phyloP scores from a whole-genome alignment of 1,140 invertebrate genomes.

The Heliothis virescens region DNA sequence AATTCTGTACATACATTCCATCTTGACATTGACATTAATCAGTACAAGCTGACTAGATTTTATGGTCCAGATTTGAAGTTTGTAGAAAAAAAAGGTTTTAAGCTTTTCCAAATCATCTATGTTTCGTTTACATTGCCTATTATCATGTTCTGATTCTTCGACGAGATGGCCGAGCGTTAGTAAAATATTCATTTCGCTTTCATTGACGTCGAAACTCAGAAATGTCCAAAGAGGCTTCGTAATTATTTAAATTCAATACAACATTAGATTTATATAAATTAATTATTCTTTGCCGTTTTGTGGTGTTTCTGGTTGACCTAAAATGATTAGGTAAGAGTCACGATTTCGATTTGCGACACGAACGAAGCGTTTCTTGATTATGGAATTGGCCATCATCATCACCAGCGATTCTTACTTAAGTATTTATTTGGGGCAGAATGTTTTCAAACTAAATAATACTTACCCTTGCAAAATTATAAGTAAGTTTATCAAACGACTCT shows the following conservation, averaged over 20 bases:
- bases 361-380: no score
- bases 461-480: neutral
- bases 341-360: no score
- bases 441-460: neutral
- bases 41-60: neutral
- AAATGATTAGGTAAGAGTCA: neutral
- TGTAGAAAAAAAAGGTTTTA: neutral
- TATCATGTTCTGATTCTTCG: no score
- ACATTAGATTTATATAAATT: conserved; percentile 5
- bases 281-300: neutral
- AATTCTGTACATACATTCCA: neutral
- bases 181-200: conserved; percentile 2
- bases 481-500: neutral
- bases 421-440: no score
- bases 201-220: neutral
- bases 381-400: no score
- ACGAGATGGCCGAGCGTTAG: no score
- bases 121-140: neutral
- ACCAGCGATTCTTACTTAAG: no score
- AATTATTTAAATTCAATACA: conserved; percentile 18
- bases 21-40: conserved; percentile 7
- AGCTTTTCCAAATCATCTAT: neutral
- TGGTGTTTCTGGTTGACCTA: conserved; percentile 4
- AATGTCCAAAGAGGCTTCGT: neutral
- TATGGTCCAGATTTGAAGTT: neutral